Evolutionary conservation across 92 coral and sea anemone genomes (phyloP).

Genomic region (Porites lobata): DNA sequence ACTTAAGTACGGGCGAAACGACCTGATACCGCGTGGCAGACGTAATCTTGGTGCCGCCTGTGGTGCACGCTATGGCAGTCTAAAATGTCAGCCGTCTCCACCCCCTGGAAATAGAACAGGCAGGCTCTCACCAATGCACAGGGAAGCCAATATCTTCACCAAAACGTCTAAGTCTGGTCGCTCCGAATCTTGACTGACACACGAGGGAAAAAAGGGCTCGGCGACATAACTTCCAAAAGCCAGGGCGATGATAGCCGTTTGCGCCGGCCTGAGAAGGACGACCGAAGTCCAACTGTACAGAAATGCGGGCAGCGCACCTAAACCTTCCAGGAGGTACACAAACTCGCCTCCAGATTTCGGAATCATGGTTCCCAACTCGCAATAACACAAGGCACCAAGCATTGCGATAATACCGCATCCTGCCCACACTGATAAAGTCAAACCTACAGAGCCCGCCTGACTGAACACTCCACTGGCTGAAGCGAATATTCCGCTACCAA

Average conservation of each 20-base stretch:
- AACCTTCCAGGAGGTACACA: conserved; percentile 67
- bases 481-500: conserved; percentile 90
- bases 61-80: too few relatives aligned
- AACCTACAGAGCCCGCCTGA: conserved; percentile 71
- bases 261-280: conserved; percentile 72
- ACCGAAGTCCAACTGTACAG: conserved; percentile 75
- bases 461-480: conserved; percentile 85
- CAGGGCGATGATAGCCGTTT: conserved; percentile 67
- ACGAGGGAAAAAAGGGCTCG: conserved; percentile 78
- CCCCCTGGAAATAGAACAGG: too few relatives aligned
- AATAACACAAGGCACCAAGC: conserved; percentile 82
- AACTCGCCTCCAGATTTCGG: conserved; percentile 87
- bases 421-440: conserved; percentile 80
- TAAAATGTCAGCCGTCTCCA: too few relatives aligned
- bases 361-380: conserved; percentile 84
- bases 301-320: conserved; percentile 67
- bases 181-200: conserved; percentile 39
- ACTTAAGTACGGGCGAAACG: too few relatives aligned
- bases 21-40: too few relatives aligned
- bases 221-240: conserved; percentile 74
- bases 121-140: conserved; percentile 66
- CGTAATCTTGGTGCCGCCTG: too few relatives aligned
- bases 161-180: conserved; percentile 42
- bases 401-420: conserved; percentile 88
- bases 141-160: conserved; percentile 71